phyloP scores from a whole-genome alignment of 35 echinoderm and acorn worm genomes.

The Lytechinus variegatus region DNA sequence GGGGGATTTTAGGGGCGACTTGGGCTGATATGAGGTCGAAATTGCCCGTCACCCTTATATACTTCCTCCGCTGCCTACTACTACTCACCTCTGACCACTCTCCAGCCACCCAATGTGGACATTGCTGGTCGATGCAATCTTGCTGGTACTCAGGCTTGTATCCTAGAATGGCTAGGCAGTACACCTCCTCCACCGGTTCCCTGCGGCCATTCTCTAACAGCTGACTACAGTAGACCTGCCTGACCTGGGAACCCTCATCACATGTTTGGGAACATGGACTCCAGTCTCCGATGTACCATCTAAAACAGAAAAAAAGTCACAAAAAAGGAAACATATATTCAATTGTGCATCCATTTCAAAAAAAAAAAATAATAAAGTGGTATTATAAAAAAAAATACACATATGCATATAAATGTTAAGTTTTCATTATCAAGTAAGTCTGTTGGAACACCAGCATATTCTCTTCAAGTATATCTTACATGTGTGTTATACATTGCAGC shows the following conservation, averaged over 20 bases:
- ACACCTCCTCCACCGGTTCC: constrained; percentile 52
- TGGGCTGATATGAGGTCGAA: too few relatives aligned
- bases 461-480: too few relatives aligned
- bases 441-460: too few relatives aligned
- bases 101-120: constrained; percentile 69
- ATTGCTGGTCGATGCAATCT: constrained; percentile 59
- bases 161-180: constrained; percentile 52
- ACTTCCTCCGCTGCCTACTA: too few relatives aligned
- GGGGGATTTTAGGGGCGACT: too few relatives aligned
- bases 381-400: not conserved
- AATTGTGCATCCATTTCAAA: not conserved
- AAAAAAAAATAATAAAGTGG: not conserved
- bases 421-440: too few relatives aligned
- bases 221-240: constrained; percentile 76
- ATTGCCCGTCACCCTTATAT: too few relatives aligned
- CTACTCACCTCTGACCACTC: constrained; percentile 80
- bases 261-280: constrained; percentile 78
- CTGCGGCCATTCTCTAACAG: constrained; percentile 34
- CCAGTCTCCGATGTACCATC: constrained; percentile 89
- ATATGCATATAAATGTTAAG: too few relatives aligned
- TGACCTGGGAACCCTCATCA: constrained; percentile 66
- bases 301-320: not conserved
- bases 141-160: constrained; percentile 69
- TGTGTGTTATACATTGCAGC: not conserved
- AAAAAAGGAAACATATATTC: too few relatives aligned